Evolutionary conservation across 2,113 vertebrate genomes (phyloP).

Genomic region (Phoxinus phoxinus): DNA sequence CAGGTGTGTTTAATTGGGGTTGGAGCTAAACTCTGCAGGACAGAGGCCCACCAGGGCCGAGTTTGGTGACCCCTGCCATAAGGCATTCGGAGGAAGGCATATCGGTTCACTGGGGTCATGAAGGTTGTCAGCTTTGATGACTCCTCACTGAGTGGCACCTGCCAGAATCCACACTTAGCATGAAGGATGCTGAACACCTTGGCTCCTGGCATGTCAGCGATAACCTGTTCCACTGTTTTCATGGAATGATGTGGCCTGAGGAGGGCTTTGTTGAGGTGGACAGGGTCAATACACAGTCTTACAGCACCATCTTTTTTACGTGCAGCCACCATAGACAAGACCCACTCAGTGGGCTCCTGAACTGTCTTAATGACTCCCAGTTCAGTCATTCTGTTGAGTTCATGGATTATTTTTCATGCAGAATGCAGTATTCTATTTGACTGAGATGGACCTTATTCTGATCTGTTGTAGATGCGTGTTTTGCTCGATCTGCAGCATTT

Average conservation of each 20-base stretch:
- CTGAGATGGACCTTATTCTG: background rate
- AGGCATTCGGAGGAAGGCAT: slow-evolving; percentile 24
- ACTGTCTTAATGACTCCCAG: slow-evolving; percentile 26
- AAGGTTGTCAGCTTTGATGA: slow-evolving; percentile 31
- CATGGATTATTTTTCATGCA: slow-evolving; percentile 9
- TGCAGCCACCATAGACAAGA: slow-evolving; percentile 37
- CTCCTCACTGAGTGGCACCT: slow-evolving; percentile 9
- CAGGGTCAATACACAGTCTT: slow-evolving; percentile 33
- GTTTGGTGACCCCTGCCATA: too few species aligned
- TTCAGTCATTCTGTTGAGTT: slow-evolving; percentile 35
- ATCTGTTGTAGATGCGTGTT: background rate
- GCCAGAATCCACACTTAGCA: slow-evolving; percentile 38
- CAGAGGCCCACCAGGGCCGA: too few species aligned
- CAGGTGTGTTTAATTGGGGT: too few species aligned
- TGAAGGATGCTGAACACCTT: slow-evolving; percentile 30
- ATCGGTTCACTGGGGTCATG: slow-evolving; percentile 14
- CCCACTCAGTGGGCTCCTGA: slow-evolving; percentile 36
- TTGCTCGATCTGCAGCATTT: background rate
- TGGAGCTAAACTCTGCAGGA: too few species aligned
- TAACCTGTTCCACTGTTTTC: slow-evolving; percentile 32
- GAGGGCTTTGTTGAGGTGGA: slow-evolving; percentile 42
- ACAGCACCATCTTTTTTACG: slow-evolving; percentile 35
- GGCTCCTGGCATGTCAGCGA: slow-evolving; percentile 12
- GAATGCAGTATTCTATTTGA: background rate
- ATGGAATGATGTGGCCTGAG: slow-evolving; percentile 37